Evolutionary conservation across 1,140 invertebrate genomes (phyloP).

Genomic region (Drosophila varians): DNA sequence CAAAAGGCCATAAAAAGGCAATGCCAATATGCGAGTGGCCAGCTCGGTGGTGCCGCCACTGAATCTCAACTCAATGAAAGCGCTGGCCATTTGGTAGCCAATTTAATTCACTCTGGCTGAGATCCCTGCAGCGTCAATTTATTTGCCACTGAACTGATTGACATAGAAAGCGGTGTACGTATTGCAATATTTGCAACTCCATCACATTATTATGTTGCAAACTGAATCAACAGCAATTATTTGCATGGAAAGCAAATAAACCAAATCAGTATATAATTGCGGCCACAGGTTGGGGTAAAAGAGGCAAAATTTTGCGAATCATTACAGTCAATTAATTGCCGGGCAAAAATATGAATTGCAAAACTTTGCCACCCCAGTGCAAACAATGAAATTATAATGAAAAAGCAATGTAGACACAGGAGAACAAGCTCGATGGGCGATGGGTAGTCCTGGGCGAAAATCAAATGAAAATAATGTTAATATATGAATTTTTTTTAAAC

Average conservation of each 20-base stretch:
- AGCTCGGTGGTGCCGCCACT: conserved; percentile 6
- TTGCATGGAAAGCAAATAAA: conserved; percentile 25
- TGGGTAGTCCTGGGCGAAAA: too few species aligned
- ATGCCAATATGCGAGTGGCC: conserved; percentile 40
- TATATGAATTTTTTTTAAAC: background rate
- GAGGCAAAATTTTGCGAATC: conserved; percentile 42
- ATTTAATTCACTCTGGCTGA: conserved; percentile 35
- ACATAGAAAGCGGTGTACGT: conserved; percentile 25
- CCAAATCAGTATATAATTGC: conserved; percentile 19
- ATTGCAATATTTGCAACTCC: conserved; percentile 27
- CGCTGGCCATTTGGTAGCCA: conserved; percentile 39
- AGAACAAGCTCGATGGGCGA: background rate
- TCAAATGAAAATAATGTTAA: conserved; percentile 10
- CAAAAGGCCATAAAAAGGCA: conserved; percentile 43
- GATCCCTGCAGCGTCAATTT: conserved; percentile 15
- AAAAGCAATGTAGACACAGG: conserved; percentile 47
- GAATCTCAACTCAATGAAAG: conserved; percentile 33
- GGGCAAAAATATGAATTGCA: conserved; percentile 48
- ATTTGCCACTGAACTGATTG: conserved; percentile 46
- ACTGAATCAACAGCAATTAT: conserved; percentile 44
- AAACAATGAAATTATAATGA: conserved; percentile 56
- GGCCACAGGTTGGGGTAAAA: background rate
- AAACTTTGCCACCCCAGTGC: conserved; percentile 15
- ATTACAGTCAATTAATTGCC: conserved; percentile 55
- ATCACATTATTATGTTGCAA: conserved; percentile 32